Evolutionary conservation across 2,113 vertebrate genomes (phyloP), one percentile per base, ranked within the genome.

Genomic region (Myanophis thanlyinensis): DNA sequence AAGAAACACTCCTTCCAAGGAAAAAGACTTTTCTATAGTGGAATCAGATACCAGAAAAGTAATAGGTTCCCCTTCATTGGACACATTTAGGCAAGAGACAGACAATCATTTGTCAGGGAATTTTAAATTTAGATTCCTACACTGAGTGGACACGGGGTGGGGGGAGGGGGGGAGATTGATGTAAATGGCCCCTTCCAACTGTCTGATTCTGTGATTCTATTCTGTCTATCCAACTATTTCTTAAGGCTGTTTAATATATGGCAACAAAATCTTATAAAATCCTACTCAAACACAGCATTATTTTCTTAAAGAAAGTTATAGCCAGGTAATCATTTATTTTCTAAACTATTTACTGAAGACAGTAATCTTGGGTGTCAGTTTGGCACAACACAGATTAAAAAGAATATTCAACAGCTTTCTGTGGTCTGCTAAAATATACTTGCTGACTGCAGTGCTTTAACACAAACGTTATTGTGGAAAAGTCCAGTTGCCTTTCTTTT

Each of bases 221-320:
- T 40, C n/a, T 87, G 85, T 87, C 13, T 94, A 90, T 94, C 92
- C 95, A 93, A 97, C 97, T 94, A 96, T 96, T 96, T 97, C 94
- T 96, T 95, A 96, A 94, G 97, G 96, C 95, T 94, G 62, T 94
- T 93, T 84, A 95, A 91, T 95, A 94, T 90, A 96, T 96, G 95
- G 94, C 93, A 91, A 73, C 85, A 54, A 95, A 73, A 92, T 93
- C 96, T 91, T 90, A 95, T 94, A 97, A 97, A 88, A 96, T 90
- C 67, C 51, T 93, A 92, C 54, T 94, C 91, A 95, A 96, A 96
- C 91, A 97, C 96, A 92, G 7, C 85, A 95, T 91, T 86, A 91
- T 91, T 96, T 87, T 30, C 87, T 93, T 87, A 89, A 44, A 94
- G 96, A 87, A 15, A 95, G 93, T 96, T 96, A 92, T 93, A 93